Evolutionary conservation across 2,113 vertebrate genomes (phyloP).

Genomic region (Isichthys henryi): DNA sequence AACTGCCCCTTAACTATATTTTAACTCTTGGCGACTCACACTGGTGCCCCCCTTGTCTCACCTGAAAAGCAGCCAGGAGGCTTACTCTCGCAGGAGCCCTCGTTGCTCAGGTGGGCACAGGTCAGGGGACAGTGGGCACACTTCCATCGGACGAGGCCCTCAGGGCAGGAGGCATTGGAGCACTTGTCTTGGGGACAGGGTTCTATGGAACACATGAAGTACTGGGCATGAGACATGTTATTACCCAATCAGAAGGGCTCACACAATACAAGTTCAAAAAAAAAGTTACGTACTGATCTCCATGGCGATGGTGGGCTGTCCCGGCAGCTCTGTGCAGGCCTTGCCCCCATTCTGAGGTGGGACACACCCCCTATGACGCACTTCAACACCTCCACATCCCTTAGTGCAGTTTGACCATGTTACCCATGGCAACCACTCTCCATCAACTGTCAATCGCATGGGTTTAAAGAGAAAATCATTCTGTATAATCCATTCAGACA

Average conservation of each 20-base stretch:
- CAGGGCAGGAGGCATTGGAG: slow-evolving; percentile 58
- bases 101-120: slow-evolving; percentile 65
- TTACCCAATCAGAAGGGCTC: background rate
- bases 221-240: background rate
- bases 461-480: background rate
- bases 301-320: slow-evolving; percentile 30
- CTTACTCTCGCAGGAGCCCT: slow-evolving; percentile 38
- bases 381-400: slow-evolving; percentile 61
- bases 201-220: slow-evolving; percentile 41
- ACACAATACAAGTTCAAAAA: background rate
- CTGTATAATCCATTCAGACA: background rate
- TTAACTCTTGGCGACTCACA: no score
- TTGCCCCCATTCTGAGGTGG: slow-evolving; percentile 67
- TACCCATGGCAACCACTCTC: slow-evolving; percentile 69
- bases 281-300: slow-evolving; percentile 64
- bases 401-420: slow-evolving; percentile 72
- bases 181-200: slow-evolving; percentile 66
- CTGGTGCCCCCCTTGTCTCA: slow-evolving; percentile 29
- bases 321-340: slow-evolving; percentile 56
- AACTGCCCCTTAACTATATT: background rate
- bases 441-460: slow-evolving; percentile 58
- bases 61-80: slow-evolving; percentile 64
- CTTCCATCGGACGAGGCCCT: slow-evolving; percentile 48
- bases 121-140: slow-evolving; percentile 75
- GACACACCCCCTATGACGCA: slow-evolving; percentile 61